Evolutionary conservation across 1,140 invertebrate genomes (phyloP), one percentile per base, ranked within the genome.

Genomic region (Trichonephila clavipes): DNA sequence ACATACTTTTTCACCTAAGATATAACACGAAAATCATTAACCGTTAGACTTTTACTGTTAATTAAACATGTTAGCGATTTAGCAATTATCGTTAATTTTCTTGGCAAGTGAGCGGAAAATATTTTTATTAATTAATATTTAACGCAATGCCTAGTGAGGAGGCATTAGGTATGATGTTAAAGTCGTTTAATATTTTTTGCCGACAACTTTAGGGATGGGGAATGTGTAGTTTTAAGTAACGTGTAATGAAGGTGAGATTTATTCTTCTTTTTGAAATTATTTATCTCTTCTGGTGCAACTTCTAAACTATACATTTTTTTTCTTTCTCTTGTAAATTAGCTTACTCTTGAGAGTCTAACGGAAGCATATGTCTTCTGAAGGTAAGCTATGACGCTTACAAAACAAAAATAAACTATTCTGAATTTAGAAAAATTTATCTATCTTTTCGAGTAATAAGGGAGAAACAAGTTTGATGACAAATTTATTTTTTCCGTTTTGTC

Each of bases 31-130:
- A 90, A 90, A 90, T 90, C 51, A 90, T 90, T 90, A 90, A 59
- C 89, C 72, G 89, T 90, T 90, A 90, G 59, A 40, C 69, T 24
- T 90, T 90, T 82, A 61, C 89, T 90, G 66, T 90, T 90, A 90
- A 90, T 90, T 90, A 90, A 90, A 90, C 89, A 90, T 90, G 69
- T 82, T 90, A 90, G 44, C 72, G 89, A 81, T 90, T 90, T 90
- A 90, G 89, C 82, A 90, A 90, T 90, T 90, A 90, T 90, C 89
- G 89, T 90, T 90, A 90, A 90, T 90, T 90, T 90, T 59, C 58
- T 61, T 64, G 28, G 44, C 72, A 90, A 90, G 89, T 90, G 59
- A 81, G 89, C 59, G 28, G 69, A 90, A 82, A 90, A 90, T 81
- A 90, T 81, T 81, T 90, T 62, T 62, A 90, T 90, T 90, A 90